These are phyloP conservation scores for Diarsia rubi DNA, from an alignment of 2,888 invertebrate genomes.

Conservation along the genomic window DNA sequence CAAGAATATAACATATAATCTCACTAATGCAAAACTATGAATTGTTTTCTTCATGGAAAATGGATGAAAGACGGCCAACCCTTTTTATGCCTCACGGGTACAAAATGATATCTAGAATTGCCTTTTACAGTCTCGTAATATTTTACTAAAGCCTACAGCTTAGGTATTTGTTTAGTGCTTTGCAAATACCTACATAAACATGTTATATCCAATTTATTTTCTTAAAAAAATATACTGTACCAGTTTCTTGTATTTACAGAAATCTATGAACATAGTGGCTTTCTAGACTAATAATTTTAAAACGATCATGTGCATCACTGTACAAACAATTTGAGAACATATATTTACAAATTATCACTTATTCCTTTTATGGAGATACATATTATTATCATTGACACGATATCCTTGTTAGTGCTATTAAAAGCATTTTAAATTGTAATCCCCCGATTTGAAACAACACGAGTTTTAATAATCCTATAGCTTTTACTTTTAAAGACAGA, in stretches of 20 bases:
- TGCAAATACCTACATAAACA: background rate
- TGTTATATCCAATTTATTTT: background rate
- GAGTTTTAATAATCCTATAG: background rate
- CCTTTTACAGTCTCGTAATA: constrained; percentile 17
- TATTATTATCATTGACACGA: constrained; percentile 71
- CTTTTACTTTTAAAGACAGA: constrained; percentile 4
- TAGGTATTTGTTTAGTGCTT: constrained; percentile 33
- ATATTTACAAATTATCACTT: constrained; percentile 90
- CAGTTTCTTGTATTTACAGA: background rate
- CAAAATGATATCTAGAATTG: constrained; percentile 1
- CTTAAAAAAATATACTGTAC: background rate
- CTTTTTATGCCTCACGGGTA: constrained; percentile 20
- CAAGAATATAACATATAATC: background rate
- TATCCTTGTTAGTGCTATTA: constrained; percentile 71
- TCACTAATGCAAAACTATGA: background rate
- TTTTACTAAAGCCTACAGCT: constrained; percentile 21
- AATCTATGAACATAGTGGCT: background rate
- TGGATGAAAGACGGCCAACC: constrained; percentile 5
- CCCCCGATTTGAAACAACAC: background rate
- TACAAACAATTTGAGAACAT: constrained; percentile 83
- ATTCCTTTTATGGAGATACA: constrained; percentile 74
- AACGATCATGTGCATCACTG: constrained; percentile 70
- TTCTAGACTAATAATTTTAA: background rate
- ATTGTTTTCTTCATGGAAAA: background rate
- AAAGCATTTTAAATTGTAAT: constrained; percentile 46